Base-by-base conservation (phyloP, 2,113 vertebrate genomes). In the Hydrochoerus hydrochaeris region DNA sequence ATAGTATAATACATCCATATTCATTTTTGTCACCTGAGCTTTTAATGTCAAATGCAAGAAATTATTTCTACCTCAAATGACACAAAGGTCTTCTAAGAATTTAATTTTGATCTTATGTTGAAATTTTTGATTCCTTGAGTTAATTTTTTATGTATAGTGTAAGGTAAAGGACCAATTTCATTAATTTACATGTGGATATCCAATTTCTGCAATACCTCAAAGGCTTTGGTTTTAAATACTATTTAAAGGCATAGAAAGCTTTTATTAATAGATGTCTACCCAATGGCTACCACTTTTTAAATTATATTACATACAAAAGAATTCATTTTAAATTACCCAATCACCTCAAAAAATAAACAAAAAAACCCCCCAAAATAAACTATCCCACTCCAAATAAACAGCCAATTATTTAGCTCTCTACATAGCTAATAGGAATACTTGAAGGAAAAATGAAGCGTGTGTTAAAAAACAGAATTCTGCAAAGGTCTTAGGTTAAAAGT, bases 381-480 rank as follows among this genome's bases (percentile, higher is more conserved):
- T 41, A 75, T 46, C 12, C 11, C 12, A 75, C 41, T 46, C 41
- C 24, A 88, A 81, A 82, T 11, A 52, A 65, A 81, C 38, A 54
- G 11, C 71, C 28, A 93, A 60, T 52, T 44, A 78, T 16, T 60
- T 16, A 90, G 14, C 28, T 81, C 32, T 32, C 38, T 81, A 80
- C 71, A 30, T 57, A 81, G 38, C 32, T 41, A 77, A 35, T 24
- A 65, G 44, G 30, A 7, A 54, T 26, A 73, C 71, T 2, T 65
- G 65, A 58, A 93, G 19, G 32, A 80, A 78, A 87, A 88, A 44
- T 35, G 26, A 57, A 86, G 44, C 49, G 71, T 12, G 62, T 46
- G 5, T 88, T 91, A 54, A 69, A 78, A 88, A 94, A 80, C n/a
- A 85, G 85, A 85, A 44, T 44, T 32, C 35, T 85, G 73, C 77